Evolutionary conservation across 2,797 vertebrate genomes (phyloP).

Genomic region (Centropyge bicolor): DNA sequence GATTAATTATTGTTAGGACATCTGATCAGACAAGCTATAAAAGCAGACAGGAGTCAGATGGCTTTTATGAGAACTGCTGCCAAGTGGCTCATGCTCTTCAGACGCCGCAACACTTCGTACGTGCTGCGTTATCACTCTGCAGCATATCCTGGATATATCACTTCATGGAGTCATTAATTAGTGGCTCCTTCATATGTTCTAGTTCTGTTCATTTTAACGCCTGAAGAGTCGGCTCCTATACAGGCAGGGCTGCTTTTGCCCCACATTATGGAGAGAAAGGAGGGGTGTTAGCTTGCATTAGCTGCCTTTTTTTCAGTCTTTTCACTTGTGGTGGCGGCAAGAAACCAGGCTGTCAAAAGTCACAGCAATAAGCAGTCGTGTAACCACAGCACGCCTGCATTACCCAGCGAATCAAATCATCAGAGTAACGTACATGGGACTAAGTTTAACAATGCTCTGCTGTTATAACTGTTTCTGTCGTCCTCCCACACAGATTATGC

Average conservation of each 20-base stretch:
- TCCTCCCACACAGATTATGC: not conserved
- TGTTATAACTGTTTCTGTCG: too few relatives aligned
- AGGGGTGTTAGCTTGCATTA: not conserved
- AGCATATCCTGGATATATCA: not conserved
- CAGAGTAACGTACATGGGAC: not conserved
- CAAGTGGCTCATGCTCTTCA: conserved; percentile 14
- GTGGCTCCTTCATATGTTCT: not conserved
- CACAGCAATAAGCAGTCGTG: not conserved
- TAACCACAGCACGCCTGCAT: not conserved
- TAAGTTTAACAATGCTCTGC: not conserved
- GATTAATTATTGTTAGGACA: conserved; percentile 41
- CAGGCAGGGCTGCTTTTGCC: too few relatives aligned
- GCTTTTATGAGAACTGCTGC: conserved; percentile 24
- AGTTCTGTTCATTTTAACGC: not conserved
- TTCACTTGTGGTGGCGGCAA: not conserved
- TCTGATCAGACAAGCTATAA: conserved; percentile 30
- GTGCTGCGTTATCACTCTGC: not conserved
- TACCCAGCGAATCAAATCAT: not conserved
- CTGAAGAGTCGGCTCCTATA: not conserved
- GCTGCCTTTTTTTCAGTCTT: not conserved
- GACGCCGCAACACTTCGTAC: not conserved
- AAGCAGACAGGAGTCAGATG: conserved; percentile 38
- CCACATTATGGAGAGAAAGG: not conserved
- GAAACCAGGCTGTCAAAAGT: not conserved
- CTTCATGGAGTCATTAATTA: not conserved